Base-by-base conservation (phyloP, 2,113 vertebrate species). In the Zosterops hypoxanthus region DNA sequence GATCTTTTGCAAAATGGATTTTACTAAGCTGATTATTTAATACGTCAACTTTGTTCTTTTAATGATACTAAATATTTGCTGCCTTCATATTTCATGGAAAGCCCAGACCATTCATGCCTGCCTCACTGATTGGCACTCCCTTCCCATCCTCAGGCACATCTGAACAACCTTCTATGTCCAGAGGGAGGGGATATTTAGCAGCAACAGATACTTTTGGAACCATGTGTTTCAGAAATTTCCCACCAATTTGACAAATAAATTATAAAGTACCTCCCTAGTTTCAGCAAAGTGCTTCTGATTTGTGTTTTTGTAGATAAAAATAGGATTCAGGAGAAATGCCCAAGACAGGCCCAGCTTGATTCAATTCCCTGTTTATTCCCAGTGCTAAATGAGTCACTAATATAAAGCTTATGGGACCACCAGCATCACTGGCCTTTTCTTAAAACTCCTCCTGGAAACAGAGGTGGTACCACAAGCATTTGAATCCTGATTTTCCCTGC, bases 221-320 rank as follows among this genome's bases (percentile, higher is more conserved):
- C 1, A 1, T 1, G 2, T 9, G 33, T 63, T 93, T 73, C 25
- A 70, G 68, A 96, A 77, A 77, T 66, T 70, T 79, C 6, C 6
- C 72, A 46, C 36, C 47, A 44, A 8, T 78, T 59, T 96, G 94
- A 93, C 95, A 95, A 57, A 89, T 82, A 91, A 96, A 96, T 93
- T 92, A 94, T 53, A 91, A 93, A 94, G 73, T 68, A 78, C 53
- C 63, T 90, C 46, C 61, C n/a, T 39, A 34, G 50, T 70, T 93
- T 70, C 88, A 92, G 79, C 68, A 61, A 63, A 86, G 55, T n/a
- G 52, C 47, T 73, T 86, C 68, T 88, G 63, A 86, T 90, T 83
- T 93, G 92, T 86, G 77, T 95, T 88, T 77, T 26, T 55, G 55
- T 19, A 63, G 55, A 33, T 94, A 94, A 94, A 94, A 88, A 95